Percentiles rank a stretch among this genome's conserved stretches.
These are phyloP conservation scores for Uloborus diversus DNA, from an alignment of 1,140 invertebrate genomes.

Conservation along the genomic window DNA sequence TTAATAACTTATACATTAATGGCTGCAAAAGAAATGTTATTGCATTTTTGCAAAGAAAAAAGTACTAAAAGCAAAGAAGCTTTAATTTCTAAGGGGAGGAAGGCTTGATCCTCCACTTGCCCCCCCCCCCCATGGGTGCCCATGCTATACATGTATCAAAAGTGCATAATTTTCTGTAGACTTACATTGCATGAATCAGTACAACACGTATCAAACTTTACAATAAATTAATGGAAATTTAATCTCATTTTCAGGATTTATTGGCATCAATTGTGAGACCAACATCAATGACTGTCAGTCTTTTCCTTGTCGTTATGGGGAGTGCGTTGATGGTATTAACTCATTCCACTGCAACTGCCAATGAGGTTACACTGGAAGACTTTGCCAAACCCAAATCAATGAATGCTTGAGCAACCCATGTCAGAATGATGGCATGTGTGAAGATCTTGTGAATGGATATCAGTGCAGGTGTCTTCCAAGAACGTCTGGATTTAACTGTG, in stretches of 20 bases:
- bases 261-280: constrained; percentile 79
- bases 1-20: too few species aligned
- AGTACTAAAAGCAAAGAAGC: too few species aligned
- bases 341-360: constrained; percentile 86
- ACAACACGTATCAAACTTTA: too few species aligned
- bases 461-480: constrained; percentile 80
- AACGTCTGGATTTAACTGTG: constrained; percentile 79
- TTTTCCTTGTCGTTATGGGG: constrained; percentile 86
- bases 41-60: too few species aligned
- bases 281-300: constrained; percentile 87
- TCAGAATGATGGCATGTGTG: constrained; percentile 73
- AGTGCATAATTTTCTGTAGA: too few species aligned
- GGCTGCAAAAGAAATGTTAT: too few species aligned
- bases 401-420: constrained; percentile 79
- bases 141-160: too few species aligned
- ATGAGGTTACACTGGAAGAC: constrained; percentile 84
- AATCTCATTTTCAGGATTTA: constrained; percentile 79
- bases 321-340: constrained; percentile 77
- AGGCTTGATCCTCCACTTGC: too few species aligned
- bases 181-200: too few species aligned
- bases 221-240: too few species aligned
- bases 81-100: too few species aligned
- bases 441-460: constrained; percentile 73
- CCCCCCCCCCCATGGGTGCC: too few species aligned
- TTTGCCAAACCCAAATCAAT: constrained; percentile 91